Evolutionary conservation across 2,797 vertebrate species (phyloP), one percentile per base, ranked within the genome.

Genomic region (Chiloscyllium punctatum): DNA sequence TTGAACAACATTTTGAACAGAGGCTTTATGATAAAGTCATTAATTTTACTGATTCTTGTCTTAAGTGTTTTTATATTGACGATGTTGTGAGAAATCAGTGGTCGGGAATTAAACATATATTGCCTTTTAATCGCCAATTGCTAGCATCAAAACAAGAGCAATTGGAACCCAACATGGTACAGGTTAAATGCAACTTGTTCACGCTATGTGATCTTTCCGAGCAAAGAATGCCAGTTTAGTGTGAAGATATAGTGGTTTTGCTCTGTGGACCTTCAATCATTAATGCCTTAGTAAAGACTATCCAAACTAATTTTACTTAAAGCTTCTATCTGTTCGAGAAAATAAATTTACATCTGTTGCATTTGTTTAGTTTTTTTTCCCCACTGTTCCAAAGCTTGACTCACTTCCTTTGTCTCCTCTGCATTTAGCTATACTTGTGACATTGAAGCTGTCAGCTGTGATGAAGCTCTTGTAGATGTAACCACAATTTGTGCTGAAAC

Each of bases 381-480:
- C 48, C 7, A 16, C 16, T 8, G 69, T 74, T 94, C 25, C 53
- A 95, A 57, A 74, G 33, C 25, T 48, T 57, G 77, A 74, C 15
- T 74, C 94, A 82, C 66, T 57, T 69, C 74, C 37, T 30, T 86
- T 33, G 62, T 53, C 51, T 79, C 62, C 66, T 96, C 77, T 42
- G 95, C 96, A 66, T 97, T 88, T 96, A 99, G 99, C 97, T 99
- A 99, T 97, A 99, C 99, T 91, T 98, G 98, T 86, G 98, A 98
- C 97, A 99, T 99, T 1, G 99, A 99, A 97, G 99, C 99, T 95
- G 98, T 99, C 96, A 99, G 99, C 97, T 99, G 99, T 96, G 99
- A 99, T 96, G 99, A 99, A 97, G 98, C 99, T 3, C 96, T 99
- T 96, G 97, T 99, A 77, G 99, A 99, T 96, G 98, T 98, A 96